These are phyloP conservation scores for Apocrypta bakeri DNA, from an alignment of 1,140 invertebrate species.

Conservation along the genomic window DNA sequence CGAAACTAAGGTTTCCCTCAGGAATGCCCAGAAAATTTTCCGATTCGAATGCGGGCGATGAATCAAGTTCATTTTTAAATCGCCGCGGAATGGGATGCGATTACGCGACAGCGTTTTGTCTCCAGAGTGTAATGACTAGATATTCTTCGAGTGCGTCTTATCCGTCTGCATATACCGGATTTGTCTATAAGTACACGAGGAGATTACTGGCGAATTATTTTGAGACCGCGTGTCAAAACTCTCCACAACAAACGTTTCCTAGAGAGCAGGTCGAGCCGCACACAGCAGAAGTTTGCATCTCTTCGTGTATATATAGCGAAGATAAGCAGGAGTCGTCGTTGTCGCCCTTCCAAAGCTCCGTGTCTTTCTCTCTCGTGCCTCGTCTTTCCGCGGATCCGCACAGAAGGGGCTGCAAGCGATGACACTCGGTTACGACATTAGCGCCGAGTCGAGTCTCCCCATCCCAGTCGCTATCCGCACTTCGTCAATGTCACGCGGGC, in stretches of 20 bases:
- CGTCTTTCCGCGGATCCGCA: constrained; percentile 53
- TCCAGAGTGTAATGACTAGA: constrained; percentile 20
- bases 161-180: not conserved
- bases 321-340: constrained; percentile 32
- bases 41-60: constrained; percentile 38
- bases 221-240: constrained; percentile 34
- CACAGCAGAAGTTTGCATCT: constrained; percentile 31
- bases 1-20: constrained; percentile 46
- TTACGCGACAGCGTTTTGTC: not conserved
- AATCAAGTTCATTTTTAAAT: constrained; percentile 47
- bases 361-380: constrained; percentile 48
- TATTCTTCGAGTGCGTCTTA: no score
- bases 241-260: constrained; percentile 34
- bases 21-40: constrained; percentile 34
- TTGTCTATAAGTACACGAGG: not conserved
- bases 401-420: constrained; percentile 60
- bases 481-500: constrained; percentile 65
- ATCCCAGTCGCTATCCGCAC: constrained; percentile 53
- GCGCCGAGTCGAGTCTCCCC: constrained; percentile 55
- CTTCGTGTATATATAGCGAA: not conserved
- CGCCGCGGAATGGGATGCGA: constrained; percentile 1
- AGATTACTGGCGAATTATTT: constrained; percentile 2
- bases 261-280: not conserved
- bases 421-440: constrained; percentile 69
- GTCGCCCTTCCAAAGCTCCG: constrained; percentile 24